Evolutionary conservation across 2,888 invertebrate species (phyloP).

Genomic region (Glaucopsyche alexis): DNA sequence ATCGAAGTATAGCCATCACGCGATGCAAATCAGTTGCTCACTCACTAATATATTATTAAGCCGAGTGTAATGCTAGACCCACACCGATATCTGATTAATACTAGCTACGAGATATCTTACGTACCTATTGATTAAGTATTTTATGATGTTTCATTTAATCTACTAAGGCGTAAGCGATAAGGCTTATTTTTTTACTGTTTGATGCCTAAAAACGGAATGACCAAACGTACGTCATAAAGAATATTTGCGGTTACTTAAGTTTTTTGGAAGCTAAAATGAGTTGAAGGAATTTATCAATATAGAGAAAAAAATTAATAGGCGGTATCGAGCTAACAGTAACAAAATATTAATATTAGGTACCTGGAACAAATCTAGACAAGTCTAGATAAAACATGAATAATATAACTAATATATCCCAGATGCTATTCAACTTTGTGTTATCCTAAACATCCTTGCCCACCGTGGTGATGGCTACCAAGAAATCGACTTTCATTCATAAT

Average conservation of each 20-base stretch:
- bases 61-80: conserved; percentile 25
- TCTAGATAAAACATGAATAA: no score
- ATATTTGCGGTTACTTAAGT: no score
- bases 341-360: no score
- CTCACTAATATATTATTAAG: conserved; percentile 31
- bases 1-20: conserved; percentile 37
- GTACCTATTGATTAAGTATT: conserved; percentile 14
- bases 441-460: neutral
- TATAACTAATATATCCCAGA: neutral
- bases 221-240: no score
- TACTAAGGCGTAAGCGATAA: neutral
- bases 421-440: neutral
- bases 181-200: neutral
- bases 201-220: no score
- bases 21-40: conserved; percentile 37
- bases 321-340: no score
- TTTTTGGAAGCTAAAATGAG: no score
- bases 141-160: neutral
- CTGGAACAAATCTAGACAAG: no score
- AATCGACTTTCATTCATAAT: conserved; percentile 52
- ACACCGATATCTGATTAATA: conserved; percentile 23
- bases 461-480: conserved; percentile 43
- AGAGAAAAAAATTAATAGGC: no score
- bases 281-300: no score
- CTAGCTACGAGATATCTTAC: neutral